phyloP scores from a whole-genome alignment of 2,888 invertebrate genomes.

The Rotaria magnacalcarata region DNA sequence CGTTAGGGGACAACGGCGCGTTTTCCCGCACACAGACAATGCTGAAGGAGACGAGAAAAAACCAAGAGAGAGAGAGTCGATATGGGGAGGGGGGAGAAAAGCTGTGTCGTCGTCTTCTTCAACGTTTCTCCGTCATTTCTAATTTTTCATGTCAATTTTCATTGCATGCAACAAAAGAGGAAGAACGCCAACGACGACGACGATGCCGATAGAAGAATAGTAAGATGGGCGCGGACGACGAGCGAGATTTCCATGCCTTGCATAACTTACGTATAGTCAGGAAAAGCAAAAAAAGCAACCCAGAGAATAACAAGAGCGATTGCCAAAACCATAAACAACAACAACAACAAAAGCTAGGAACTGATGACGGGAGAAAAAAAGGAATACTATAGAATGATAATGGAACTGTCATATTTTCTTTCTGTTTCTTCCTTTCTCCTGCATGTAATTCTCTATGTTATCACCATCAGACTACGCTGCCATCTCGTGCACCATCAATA shows the following conservation, averaged over 20 bases:
- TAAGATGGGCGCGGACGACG: not conserved
- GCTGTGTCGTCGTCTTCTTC: not conserved
- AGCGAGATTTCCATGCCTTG: not conserved
- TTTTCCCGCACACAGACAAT: not conserved
- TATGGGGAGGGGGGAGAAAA: not conserved
- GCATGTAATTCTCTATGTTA: not conserved
- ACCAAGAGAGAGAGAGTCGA: no score
- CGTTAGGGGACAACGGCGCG: not conserved
- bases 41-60: not conserved
- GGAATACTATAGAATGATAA: not conserved
- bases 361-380: not conserved
- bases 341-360: not conserved
- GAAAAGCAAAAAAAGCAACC: not conserved
- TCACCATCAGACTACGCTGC: not conserved
- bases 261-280: not conserved
- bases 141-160: conserved; percentile 16
- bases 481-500: not conserved
- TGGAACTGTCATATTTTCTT: not conserved
- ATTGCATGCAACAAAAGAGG: not conserved
- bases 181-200: not conserved
- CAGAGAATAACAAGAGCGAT: not conserved
- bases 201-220: not conserved
- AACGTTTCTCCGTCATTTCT: not conserved
- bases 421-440: not conserved
- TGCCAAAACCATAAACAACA: conserved; percentile 25